These are phyloP conservation scores for Tetraodon nigroviridis DNA, from an alignment of 2,113 vertebrate species.

Conservation along the genomic window DNA sequence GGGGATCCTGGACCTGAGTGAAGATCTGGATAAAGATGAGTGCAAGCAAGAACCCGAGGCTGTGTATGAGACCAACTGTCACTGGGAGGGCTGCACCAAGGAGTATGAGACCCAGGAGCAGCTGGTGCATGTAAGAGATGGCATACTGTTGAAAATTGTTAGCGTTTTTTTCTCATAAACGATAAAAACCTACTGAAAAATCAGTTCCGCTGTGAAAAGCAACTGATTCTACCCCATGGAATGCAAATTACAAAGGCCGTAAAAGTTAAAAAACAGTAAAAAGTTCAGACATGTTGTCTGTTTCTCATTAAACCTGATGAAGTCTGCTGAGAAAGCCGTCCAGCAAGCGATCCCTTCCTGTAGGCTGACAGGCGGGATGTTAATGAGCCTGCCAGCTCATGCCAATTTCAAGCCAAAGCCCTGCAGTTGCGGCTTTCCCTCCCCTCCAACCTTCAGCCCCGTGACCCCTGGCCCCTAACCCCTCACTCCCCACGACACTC, in stretches of 20 bases:
- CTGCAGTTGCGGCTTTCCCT: conserved; percentile 53
- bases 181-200: background rate
- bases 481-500: conserved; percentile 52
- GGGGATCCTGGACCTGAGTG: conserved; percentile 82
- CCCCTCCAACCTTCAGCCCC: conserved; percentile 16
- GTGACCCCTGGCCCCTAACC: conserved; percentile 56
- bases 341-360: conserved; percentile 62
- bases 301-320: conserved; percentile 42
- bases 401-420: conserved; percentile 41
- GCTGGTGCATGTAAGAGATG: conserved; percentile 88
- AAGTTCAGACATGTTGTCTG: conserved; percentile 29
- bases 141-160: background rate
- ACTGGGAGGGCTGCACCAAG: conserved; percentile 93
- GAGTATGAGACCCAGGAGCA: conserved; percentile 98
- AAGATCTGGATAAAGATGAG: conserved; percentile 95
- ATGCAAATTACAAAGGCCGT: background rate
- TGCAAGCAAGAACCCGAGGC: conserved; percentile 95
- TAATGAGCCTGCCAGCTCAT: conserved; percentile 61
- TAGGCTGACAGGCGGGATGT: conserved; percentile 39
- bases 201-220: background rate
- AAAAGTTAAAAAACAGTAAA: conserved; percentile 3
- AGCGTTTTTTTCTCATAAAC: background rate
- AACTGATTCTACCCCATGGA: background rate
- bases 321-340: conserved; percentile 19
- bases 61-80: conserved; percentile 96